Percentiles rank a stretch among this genome's conserved stretches.
phyloP scores from a whole-genome alignment of 2,888 invertebrate species.

The Tetragonisca angustula region DNA sequence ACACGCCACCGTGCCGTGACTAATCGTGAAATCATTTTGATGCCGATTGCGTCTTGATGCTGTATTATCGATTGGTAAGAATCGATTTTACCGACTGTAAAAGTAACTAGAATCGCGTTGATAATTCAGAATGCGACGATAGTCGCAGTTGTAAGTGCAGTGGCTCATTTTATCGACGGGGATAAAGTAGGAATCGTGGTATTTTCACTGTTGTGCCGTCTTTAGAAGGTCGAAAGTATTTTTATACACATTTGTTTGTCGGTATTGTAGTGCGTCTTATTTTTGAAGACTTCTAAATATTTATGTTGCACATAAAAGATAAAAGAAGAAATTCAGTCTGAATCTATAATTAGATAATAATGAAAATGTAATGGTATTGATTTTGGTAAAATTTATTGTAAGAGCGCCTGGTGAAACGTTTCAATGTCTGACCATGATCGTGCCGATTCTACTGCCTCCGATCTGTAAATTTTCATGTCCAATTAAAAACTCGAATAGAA shows the following conservation, averaged over 20 bases:
- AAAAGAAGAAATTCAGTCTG: too few relatives aligned
- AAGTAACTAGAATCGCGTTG: neutral
- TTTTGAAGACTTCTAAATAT: too few relatives aligned
- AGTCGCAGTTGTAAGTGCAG: neutral
- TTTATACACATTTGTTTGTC: neutral
- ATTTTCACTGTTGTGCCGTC: too few relatives aligned
- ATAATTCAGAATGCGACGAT: neutral
- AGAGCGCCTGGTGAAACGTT: too few relatives aligned
- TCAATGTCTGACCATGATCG: conserved; percentile 23
- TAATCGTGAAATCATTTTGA: neutral
- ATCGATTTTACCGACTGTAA: neutral
- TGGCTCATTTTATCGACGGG: neutral
- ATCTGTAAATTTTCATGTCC: neutral
- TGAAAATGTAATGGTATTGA: too few relatives aligned
- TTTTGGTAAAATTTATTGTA: too few relatives aligned
- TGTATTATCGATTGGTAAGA: neutral
- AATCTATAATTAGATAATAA: too few relatives aligned
- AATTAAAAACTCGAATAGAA: neutral
- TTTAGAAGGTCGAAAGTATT: neutral
- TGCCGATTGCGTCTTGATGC: neutral
- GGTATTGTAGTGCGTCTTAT: neutral
- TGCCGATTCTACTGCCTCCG: conserved; percentile 1
- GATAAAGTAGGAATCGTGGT: conserved; percentile 7
- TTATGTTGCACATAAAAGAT: too few relatives aligned
- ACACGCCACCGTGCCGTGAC: neutral